Percentiles rank a stretch among this genome's conserved stretches.
These are phyloP conservation scores for Phrynocephalus versicolor DNA, from an alignment of 2,113 vertebrate species.

Conservation along the genomic window DNA sequence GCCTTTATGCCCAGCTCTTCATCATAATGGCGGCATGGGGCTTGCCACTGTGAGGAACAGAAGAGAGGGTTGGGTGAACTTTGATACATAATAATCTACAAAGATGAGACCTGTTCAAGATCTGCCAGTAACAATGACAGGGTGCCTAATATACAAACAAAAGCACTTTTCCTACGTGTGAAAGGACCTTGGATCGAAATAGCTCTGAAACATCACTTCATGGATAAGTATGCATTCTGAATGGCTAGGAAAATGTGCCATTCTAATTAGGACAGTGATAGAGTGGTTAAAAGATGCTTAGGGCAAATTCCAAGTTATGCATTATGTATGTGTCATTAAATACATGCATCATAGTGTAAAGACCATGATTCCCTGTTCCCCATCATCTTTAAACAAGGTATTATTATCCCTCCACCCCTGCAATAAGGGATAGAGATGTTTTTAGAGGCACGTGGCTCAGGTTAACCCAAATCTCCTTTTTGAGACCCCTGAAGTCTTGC, in stretches of 20 bases:
- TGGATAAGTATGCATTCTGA: background rate
- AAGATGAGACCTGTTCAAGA: no score
- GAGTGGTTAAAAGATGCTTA: background rate
- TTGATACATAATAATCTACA: no score
- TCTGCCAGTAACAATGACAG: no score
- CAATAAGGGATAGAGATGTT: background rate
- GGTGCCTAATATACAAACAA: background rate
- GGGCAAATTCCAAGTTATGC: background rate
- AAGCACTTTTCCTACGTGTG: background rate
- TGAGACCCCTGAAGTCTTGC: background rate
- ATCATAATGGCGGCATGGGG: no score
- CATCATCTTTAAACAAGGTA: background rate
- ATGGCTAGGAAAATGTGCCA: background rate
- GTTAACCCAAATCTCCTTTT: background rate
- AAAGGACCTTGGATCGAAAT: background rate
- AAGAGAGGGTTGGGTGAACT: no score
- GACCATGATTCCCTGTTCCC: background rate
- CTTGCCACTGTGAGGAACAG: no score
- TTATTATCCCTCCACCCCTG: background rate
- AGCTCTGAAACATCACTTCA: background rate
- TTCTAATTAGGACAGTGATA: background rate
- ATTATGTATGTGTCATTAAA: background rate
- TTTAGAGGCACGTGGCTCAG: background rate
- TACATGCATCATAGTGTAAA: background rate
- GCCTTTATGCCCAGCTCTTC: no score